Evolutionary conservation across 2,888 invertebrate genomes (phyloP), one percentile per base, ranked within the genome.

Genomic region (Teleogryllus oceanicus): DNA sequence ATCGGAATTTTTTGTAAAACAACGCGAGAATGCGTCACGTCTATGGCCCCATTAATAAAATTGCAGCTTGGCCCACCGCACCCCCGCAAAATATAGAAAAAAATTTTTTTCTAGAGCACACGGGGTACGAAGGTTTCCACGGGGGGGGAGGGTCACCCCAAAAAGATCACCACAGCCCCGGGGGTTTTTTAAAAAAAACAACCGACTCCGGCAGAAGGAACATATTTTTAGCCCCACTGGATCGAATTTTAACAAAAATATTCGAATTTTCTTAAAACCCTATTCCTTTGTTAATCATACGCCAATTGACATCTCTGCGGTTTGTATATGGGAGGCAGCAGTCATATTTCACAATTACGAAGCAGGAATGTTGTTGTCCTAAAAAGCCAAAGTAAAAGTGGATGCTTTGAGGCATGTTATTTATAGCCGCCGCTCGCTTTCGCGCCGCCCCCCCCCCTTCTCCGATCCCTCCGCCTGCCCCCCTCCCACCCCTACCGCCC

Each of bases 1-100:
- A 80, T 80, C 78, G 78, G n/a, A n/a, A n/a, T n/a, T n/a, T n/a
- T n/a, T n/a, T n/a, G 62, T 62, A 62, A 62, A 62, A 16, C 62
- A 62, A 13, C 62, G n/a, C 13, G n/a, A 13, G 62, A 8, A 62
- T 62, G 62, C 62, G n/a, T 62, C 62, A 62, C 62, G 62, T 62
- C 62, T 62, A 62, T n/a, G 13, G 62, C 16, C 62, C 62, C 13
- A n/a, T 16, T 62, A 62, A 62, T 62, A 62, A 62, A 16, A 62
- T 62, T 62, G 62, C 62, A 62, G 62, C n/a, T 18, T 18, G 62
- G 62, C 12, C 62, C 62, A 62, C 62, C 62, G 62, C 62, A 62
- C 62, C 16, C 5, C 5, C 62, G 62, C 12, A 62, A 62, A 62
- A 62, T 62, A 62, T 62, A 62, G 62, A 62, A 62, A 62, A 62